Percentiles rank a stretch among this genome's conserved stretches.
Evolutionary conservation across 1,140 invertebrate species (phyloP).

Genomic region (Andrena cerasifolii): DNA sequence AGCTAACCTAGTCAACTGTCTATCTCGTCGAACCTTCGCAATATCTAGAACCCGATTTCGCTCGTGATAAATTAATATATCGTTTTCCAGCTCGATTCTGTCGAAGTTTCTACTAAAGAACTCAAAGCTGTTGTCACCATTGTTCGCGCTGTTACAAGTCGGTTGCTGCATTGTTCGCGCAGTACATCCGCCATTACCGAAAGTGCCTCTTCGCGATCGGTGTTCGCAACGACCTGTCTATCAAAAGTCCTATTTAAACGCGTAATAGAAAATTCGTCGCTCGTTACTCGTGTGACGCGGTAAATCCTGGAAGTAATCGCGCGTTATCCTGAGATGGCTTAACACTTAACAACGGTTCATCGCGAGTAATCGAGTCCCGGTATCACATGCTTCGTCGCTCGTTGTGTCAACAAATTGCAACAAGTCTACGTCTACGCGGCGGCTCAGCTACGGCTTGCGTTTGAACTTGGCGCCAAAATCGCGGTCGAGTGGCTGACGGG

Average conservation of each 20-base stretch:
- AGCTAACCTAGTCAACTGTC: not conserved
- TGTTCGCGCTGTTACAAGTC: not conserved
- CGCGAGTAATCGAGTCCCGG: conserved; percentile 12
- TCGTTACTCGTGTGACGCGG: not conserved
- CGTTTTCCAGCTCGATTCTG: not conserved
- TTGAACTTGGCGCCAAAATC: conserved; percentile 18
- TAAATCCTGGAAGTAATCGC: conserved; percentile 15
- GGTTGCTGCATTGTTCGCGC: too few relatives aligned
- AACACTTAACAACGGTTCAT: conserved; percentile 22
- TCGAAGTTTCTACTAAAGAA: too few relatives aligned
- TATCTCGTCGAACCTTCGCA: not conserved
- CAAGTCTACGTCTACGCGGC: not conserved
- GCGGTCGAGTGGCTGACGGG: not conserved
- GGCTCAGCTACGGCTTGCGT: not conserved
- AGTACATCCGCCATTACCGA: not conserved
- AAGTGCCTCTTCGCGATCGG: conserved; percentile 6
- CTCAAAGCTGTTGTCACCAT: too few relatives aligned
- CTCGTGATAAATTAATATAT: not conserved
- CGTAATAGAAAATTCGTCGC: conserved; percentile 8
- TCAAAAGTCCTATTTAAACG: conserved; percentile 14
- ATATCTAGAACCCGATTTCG: not conserved
- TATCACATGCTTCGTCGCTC: conserved; percentile 45
- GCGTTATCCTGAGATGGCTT: conserved; percentile 39
- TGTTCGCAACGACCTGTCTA: not conserved
- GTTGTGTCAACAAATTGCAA: conserved; percentile 29